Evolutionary conservation across 2,797 vertebrate genomes (phyloP).

Genomic region (Poecilia velifera): DNA sequence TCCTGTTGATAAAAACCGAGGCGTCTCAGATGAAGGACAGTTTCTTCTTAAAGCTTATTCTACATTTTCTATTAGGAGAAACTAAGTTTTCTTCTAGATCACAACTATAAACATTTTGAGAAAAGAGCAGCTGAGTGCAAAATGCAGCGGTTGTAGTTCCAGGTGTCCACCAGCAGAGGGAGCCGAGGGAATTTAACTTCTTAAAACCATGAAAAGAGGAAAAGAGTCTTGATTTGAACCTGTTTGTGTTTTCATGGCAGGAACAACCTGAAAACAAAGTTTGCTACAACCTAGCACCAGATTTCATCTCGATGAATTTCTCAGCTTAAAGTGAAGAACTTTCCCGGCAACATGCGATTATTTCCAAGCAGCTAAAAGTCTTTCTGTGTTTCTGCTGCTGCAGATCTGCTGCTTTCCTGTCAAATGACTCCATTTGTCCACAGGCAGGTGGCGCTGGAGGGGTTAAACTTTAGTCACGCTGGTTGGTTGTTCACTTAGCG

Average conservation of each 20-base stretch:
- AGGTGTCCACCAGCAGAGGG: slow-evolving; percentile 8
- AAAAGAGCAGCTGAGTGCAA: neutral
- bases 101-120: neutral
- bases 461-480: slow-evolving; percentile 58
- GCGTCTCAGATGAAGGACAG: neutral
- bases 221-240: neutral
- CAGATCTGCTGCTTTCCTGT: neutral
- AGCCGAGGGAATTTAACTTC: neutral
- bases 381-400: neutral
- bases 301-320: neutral
- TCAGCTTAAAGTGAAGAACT: neutral
- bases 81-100: neutral
- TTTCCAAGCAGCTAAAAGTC: neutral
- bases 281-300: neutral
- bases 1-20: slow-evolving; percentile 7
- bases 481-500: neutral
- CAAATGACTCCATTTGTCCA: neutral
- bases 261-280: neutral
- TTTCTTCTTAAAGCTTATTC: slow-evolving; percentile 2
- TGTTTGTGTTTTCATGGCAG: neutral
- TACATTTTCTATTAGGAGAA: neutral
- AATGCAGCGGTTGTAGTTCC: neutral
- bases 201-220: neutral
- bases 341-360: neutral
- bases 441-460: neutral